These are phyloP conservation scores for Heterotis niloticus DNA, from an alignment of 2,113 vertebrate genomes.

Conservation along the genomic window DNA sequence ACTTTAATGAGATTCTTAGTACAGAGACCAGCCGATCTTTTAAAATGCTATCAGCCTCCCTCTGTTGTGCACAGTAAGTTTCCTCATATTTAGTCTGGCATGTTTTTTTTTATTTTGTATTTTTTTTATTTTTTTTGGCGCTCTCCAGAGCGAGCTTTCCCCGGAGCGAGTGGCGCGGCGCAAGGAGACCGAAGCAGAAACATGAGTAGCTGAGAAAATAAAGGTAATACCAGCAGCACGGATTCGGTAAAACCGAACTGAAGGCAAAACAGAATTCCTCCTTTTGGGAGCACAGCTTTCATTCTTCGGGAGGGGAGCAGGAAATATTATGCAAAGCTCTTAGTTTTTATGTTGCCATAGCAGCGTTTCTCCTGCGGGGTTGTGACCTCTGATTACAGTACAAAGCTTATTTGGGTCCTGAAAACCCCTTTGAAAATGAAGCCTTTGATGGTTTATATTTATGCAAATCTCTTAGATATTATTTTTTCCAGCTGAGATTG, in stretches of 20 bases:
- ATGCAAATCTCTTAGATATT: conserved; percentile 99
- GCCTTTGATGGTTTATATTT: conserved; percentile 99
- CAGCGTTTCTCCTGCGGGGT: conserved; percentile 99
- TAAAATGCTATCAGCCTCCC: too few relatives aligned
- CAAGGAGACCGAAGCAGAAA: not conserved
- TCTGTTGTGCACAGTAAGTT: not conserved
- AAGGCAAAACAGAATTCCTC: conserved; percentile 70
- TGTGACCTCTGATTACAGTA: conserved; percentile 99
- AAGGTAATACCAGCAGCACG: not conserved
- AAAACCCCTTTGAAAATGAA: conserved; percentile 99
- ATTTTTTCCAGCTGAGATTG: conserved; percentile 99
- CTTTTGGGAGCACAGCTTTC: conserved; percentile 81
- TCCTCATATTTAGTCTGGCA: conserved; percentile 51
- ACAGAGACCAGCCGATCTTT: too few relatives aligned
- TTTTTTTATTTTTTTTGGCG: too few relatives aligned
- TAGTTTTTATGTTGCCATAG: conserved; percentile 99
- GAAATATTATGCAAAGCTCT: conserved; percentile 97
- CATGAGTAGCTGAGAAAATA: conserved; percentile 10
- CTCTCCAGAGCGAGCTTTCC: not conserved
- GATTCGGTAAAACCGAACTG: conserved; percentile 18
- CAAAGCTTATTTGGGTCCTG: conserved; percentile 99
- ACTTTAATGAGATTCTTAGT: too few relatives aligned
- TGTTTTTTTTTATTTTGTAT: conserved; percentile 23
- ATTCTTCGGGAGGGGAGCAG: conserved; percentile 69
- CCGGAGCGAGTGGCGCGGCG: too few relatives aligned